These are phyloP conservation scores for Hymenopus coronatus DNA, from an alignment of 2,888 invertebrate genomes.

Conservation along the genomic window DNA sequence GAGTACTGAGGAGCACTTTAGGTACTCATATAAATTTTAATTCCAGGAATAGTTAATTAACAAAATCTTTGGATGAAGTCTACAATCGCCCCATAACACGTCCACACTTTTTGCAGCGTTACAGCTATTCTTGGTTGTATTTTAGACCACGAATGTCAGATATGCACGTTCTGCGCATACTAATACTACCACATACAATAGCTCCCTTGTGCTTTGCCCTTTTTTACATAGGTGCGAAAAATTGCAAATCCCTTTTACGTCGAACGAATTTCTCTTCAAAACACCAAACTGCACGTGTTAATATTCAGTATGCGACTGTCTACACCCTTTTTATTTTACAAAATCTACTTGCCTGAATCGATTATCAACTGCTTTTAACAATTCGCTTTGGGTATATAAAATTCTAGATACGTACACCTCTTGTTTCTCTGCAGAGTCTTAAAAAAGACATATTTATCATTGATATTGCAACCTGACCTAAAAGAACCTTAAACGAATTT, in stretches of 20 bases:
- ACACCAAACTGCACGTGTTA: background rate
- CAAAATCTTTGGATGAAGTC: background rate
- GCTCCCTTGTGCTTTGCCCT: background rate
- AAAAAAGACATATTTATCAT: background rate
- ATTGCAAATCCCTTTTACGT: background rate
- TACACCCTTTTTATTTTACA: background rate
- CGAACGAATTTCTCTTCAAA: background rate
- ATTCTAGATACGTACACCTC: background rate
- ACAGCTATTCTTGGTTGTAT: background rate
- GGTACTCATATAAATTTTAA: background rate
- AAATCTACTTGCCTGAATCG: background rate
- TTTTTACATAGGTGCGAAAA: background rate
- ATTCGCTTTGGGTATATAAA: background rate
- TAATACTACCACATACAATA: background rate
- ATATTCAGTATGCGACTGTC: background rate
- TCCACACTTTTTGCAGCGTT: background rate
- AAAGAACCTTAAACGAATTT: background rate
- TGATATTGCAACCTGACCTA: background rate
- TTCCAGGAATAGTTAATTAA: background rate
- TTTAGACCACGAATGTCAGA: background rate
- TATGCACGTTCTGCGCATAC: background rate
- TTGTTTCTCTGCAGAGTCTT: background rate
- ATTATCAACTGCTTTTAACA: background rate
- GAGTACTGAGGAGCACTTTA: background rate
- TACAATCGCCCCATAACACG: background rate